These are phyloP conservation scores for Thereva unica DNA, from an alignment of 2,888 invertebrate species.

Conservation along the genomic window DNA sequence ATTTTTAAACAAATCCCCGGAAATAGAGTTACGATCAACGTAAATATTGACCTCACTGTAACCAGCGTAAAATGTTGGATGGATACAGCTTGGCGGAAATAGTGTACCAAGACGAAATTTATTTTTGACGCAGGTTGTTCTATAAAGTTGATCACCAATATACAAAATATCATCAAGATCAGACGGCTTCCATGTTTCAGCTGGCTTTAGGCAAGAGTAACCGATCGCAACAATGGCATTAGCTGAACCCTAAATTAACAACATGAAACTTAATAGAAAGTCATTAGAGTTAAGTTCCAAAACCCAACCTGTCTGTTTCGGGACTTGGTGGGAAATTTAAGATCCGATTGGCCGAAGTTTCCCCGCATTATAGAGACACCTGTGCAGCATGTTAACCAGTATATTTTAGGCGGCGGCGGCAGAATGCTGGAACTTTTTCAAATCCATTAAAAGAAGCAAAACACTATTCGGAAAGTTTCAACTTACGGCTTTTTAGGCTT, in stretches of 20 bases:
- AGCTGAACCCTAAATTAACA: constrained; percentile 39
- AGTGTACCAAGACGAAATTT: constrained; percentile 39
- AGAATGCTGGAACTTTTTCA: no score
- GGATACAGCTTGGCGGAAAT: constrained; percentile 43
- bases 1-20: constrained; percentile 18
- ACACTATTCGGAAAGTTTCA: no score
- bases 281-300: neutral
- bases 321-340: constrained; percentile 16
- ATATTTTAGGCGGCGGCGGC: no score
- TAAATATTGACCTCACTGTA: constrained; percentile 41
- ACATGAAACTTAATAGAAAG: neutral
- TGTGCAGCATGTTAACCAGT: no score
- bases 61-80: constrained; percentile 43
- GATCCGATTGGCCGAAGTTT: neutral
- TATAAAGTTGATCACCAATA: constrained; percentile 42
- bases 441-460: no score
- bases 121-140: constrained; percentile 34
- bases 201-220: constrained; percentile 34
- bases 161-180: constrained; percentile 41
- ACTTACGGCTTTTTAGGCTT: no score
- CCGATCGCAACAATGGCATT: constrained; percentile 43
- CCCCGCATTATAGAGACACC: neutral
- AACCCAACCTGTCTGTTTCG: constrained; percentile 33
- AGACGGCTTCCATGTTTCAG: constrained; percentile 32
- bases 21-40: constrained; percentile 34